A percentile compares a stretch with the other conserved stretches of the same genome.
These are phyloP conservation scores for Mythimna vitellina DNA, from an alignment of 2,888 invertebrate species.

Conservation along the genomic window DNA sequence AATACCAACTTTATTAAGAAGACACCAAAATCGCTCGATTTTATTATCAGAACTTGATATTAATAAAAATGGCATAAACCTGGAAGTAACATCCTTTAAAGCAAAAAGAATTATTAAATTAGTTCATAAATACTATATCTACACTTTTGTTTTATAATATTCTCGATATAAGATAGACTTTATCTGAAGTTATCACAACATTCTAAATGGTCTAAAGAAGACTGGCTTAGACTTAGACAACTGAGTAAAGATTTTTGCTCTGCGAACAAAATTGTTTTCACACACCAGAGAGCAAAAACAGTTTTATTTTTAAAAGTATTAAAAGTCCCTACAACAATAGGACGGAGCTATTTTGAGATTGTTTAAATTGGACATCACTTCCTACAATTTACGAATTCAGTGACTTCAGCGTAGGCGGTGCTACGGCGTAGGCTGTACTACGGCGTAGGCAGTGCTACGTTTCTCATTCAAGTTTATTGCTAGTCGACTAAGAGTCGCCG, in stretches of 20 bases:
- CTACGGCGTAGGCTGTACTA: constrained; percentile 22
- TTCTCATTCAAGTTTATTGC: not conserved
- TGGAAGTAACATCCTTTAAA: too few relatives aligned
- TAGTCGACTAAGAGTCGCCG: too few relatives aligned
- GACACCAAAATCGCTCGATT: too few relatives aligned
- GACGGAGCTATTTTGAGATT: not conserved
- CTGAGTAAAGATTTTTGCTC: not conserved
- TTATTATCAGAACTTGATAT: too few relatives aligned
- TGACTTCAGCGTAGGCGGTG: constrained; percentile 18
- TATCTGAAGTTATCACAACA: too few relatives aligned
- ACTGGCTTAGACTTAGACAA: not conserved
- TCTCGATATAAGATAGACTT: too few relatives aligned
- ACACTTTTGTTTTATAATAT: too few relatives aligned
- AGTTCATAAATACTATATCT: too few relatives aligned
- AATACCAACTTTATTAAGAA: too few relatives aligned
- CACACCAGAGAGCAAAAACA: not conserved
- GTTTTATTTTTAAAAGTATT: not conserved
- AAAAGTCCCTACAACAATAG: not conserved
- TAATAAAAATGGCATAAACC: too few relatives aligned
- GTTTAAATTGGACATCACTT: not conserved
- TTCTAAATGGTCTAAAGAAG: not conserved
- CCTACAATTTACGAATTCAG: not conserved
- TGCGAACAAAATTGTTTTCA: not conserved
- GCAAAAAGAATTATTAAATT: too few relatives aligned
- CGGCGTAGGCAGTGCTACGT: constrained; percentile 14